Evolutionary conservation across 2,113 vertebrate species (phyloP).

Genomic region (Lontra canadensis): DNA sequence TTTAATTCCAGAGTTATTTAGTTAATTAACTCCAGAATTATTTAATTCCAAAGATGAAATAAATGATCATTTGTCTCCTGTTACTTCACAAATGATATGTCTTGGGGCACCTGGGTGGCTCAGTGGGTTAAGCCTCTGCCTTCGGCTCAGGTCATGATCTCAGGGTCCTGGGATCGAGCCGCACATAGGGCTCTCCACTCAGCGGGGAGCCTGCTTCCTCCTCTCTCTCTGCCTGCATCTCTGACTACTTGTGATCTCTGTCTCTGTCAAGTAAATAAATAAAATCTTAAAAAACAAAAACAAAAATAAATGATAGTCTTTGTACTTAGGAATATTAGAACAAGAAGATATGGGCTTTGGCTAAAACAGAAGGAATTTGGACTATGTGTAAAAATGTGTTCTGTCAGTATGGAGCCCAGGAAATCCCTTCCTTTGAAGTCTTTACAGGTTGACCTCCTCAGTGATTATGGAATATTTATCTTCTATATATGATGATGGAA

Average conservation of each 20-base stretch:
- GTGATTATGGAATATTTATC: not conserved
- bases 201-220: too few relatives aligned
- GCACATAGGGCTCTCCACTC: too few relatives aligned
- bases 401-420: not conserved
- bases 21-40: not conserved
- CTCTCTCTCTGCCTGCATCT: too few relatives aligned
- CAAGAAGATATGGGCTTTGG: not conserved
- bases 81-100: not conserved
- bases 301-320: too few relatives aligned
- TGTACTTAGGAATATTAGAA: not conserved
- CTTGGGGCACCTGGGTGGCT: too few relatives aligned
- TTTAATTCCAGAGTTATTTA: not conserved
- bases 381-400: not conserved
- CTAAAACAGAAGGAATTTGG: not conserved
- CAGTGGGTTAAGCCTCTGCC: too few relatives aligned
- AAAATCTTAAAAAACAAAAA: too few relatives aligned
- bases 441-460: not conserved
- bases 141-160: too few relatives aligned
- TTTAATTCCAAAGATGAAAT: not conserved
- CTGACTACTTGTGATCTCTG: too few relatives aligned
- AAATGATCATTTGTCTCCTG: not conserved
- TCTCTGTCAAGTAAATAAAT: too few relatives aligned
- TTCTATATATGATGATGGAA: not conserved
- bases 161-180: too few relatives aligned
- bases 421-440: not conserved